Evolutionary conservation across 2,888 invertebrate species (phyloP), one percentile per base, ranked within the genome.

Genomic region (Cheilosia soror): DNA sequence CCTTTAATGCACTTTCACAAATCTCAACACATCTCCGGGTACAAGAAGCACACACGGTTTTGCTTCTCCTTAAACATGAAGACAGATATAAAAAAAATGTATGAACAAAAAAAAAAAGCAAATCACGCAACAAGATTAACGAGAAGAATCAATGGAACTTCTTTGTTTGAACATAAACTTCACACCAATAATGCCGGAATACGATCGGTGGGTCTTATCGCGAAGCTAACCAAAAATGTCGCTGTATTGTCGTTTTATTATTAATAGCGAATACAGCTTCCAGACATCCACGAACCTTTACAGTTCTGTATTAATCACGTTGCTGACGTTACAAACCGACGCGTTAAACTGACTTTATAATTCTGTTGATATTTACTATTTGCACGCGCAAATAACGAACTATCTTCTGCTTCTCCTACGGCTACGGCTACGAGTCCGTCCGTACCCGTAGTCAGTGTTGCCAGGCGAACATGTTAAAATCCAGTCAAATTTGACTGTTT

Each of bases 1-100:
- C 76, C 68, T 76, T 76, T 57, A 79, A 79, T 79, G 78, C 78
- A 79, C 78, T 79, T 79, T 79, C 78, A 79, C 78, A 79, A 79
- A 72, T 71, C 69, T 55, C 53, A 63, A 63, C 55, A 72, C 71
- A 63, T 78, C 57, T 77, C 53, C 55, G 62, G 33, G 5, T 42
- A 55, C 57, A 40, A 62, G 53, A 31, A 55, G 33, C 44, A 20
- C 44, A 73, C 65, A 62, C 57, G 37, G 40, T 53, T 60, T 58
- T 37, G 47, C 15, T 37, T 58, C 47, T 25, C 47, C 33, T 37
- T 31, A 37, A 33, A 53, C 31, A 47, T 11, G 20, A 71, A 71
- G 15, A 37, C 11, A 60, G 27, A 33, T 27, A 37, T 11, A 40
- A 5, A 60, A 51, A 27, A 37, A 49, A 11, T 15, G 40, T 15